Base-by-base conservation (phyloP, 2,797 vertebrate genomes). In the Scolopax rusticola region DNA sequence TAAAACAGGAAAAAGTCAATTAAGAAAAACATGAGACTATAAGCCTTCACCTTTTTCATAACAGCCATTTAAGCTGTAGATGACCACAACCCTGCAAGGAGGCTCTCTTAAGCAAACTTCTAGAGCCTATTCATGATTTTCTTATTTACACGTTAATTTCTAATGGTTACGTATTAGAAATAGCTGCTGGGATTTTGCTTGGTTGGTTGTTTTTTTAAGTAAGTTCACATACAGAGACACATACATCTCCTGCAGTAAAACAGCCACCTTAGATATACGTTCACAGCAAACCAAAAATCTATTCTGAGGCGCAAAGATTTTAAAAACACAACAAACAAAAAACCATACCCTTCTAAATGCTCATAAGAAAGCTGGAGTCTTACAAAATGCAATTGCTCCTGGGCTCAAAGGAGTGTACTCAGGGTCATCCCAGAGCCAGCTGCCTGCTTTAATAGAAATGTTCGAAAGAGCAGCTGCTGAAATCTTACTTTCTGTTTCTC, bases 401-500 rank as follows among this genome's bases (percentile, higher is more conserved):
- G 8, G 21, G 33, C 81, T 82, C 60, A 64, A 43, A 74, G 75
- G 20, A 27, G 23, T 32, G 30, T 23, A 74, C 30, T 25, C 25
- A 15, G 14, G 50, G 84, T 80, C 43, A 60, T 6, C 23, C 21
- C 54, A 70, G 64, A 90, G 50, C 45, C 61, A 93, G 32, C 11
- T 53, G 40, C 28, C 60, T 60, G 56, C 36, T 87, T 15, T 60
- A 93, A 89, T 1, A 89, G 51, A 92, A 89, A 84, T 2, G 15
- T 56, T 36, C 65, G 28, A 79, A 87, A 85, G 63, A 77, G 68
- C 19, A 84, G 12, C 51, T 50, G 63, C 15, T 30, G 32, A 90
- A 87, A 89, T 67, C 28, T 70, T 79, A 81, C 59, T 82, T 95
- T 91, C 67, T 60, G 53, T 83, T 95, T 93, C 73, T 90, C 57